Base-by-base conservation (phyloP, 2,113 vertebrate species). In the Phyllostomus hastatus region DNA sequence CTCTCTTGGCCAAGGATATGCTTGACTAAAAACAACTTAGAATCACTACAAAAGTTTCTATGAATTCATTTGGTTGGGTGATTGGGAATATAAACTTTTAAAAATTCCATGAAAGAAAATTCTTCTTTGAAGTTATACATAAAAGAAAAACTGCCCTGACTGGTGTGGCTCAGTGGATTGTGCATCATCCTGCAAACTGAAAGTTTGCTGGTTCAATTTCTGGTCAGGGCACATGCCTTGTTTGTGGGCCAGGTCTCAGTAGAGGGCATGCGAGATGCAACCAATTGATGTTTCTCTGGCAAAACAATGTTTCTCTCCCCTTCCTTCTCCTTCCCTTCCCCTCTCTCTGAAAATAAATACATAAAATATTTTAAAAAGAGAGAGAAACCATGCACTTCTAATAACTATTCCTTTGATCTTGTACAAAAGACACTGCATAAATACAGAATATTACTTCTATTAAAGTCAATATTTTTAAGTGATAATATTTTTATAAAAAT, bases 401-500 rank as follows among this genome's bases (percentile, higher is more conserved):
- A 94, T 73, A 64, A 64, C 50, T 35, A 52, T 79, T 59, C 88
- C 43, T 97, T 97, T 97, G 88, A 93, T 97, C 95, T 81, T 93
- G 43, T 90, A 84, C 14, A 82, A 96, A 96, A 94, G 83, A 81
- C 22, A 78, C 46, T 82, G 82, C 14, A 91, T 86, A 91, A 91
- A 92, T 70, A 28, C 38, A 91, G 80, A 76, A 72, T 86, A 67
- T 61, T 93, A 92, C 43, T 95, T 97, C 43, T 80, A 79, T 75
- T 93, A 84, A 95, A 95, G 87, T 76, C 46, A 67, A 41, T 94
- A 88, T 90, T 97, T 96, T 95, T 84, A 94, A 92, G 35, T 66
- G 48, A 16, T 67, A 94, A 88, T 82, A 91, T 96, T 95, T 95
- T 97, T 91, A 96, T 75, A 91, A 95, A 20, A 97, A 96, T 17